Evolutionary conservation across 1,140 invertebrate species (phyloP).

Genomic region (Lanistes nyassanus): DNA sequence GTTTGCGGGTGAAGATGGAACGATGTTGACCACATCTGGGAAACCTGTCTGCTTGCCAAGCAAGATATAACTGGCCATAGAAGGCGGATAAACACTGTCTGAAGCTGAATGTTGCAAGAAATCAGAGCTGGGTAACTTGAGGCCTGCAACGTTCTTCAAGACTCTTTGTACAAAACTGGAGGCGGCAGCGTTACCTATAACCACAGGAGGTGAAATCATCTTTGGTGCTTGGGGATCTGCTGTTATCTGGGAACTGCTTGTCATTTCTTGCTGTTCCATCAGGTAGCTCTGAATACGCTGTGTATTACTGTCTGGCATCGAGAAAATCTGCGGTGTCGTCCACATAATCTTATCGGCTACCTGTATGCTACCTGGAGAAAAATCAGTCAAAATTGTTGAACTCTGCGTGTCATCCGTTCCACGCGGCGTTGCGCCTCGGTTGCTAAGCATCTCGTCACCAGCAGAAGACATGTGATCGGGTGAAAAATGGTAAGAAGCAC

Average conservation of each 20-base stretch:
- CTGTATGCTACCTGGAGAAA: neutral
- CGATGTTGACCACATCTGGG: neutral
- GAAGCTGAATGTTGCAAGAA: neutral
- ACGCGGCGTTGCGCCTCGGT: neutral
- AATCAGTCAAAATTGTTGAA: neutral
- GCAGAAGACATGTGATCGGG: neutral
- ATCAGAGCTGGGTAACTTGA: neutral
- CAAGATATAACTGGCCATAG: neutral
- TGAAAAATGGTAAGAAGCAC: neutral
- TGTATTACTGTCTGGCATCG: neutral
- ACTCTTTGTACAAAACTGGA: conserved; percentile 15
- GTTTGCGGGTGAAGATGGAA: too few relatives aligned
- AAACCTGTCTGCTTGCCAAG: neutral
- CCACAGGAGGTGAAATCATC: neutral
- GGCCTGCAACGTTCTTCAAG: neutral
- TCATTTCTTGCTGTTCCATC: neutral
- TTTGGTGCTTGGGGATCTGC: neutral
- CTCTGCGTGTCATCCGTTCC: neutral
- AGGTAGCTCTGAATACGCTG: neutral
- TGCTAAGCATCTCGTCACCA: conserved; percentile 1
- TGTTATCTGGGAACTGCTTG: neutral
- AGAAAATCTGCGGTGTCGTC: neutral
- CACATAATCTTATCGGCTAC: neutral
- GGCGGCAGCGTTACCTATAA: conserved; percentile 9
- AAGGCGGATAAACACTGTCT: neutral